Percentiles rank a stretch among this genome's conserved stretches.
Conservation (phyloP, 2,888 invertebrate species). For the Drosophila pseudotakahashii region DNA sequence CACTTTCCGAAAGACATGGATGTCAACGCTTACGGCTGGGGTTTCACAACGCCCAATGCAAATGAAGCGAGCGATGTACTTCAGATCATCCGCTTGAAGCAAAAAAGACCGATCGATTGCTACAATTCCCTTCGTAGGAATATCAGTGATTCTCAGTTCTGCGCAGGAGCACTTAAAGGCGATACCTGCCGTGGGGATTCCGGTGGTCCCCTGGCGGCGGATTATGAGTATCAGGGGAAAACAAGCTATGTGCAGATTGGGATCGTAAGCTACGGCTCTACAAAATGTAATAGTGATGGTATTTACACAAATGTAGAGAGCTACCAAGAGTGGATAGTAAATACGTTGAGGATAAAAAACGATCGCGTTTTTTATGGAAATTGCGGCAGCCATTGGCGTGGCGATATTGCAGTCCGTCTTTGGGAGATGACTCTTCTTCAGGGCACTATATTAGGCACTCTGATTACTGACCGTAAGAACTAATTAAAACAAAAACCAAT, state of each 20-base stretch:
- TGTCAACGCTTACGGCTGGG: not conserved
- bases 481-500: not conserved
- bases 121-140: too few species aligned
- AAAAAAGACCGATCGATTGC: not conserved
- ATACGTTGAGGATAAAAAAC: not conserved
- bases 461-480: not conserved
- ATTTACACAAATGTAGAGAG: not conserved
- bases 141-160: not conserved
- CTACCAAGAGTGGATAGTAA: not conserved
- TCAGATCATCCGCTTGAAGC: too few species aligned
- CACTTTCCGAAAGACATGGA: not conserved
- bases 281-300: not conserved
- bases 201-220: not conserved
- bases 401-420: not conserved
- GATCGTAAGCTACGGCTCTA: not conserved
- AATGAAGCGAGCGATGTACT: not conserved
- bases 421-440: not conserved
- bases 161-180: not conserved
- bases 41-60: rapidly evolving
- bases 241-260: not conserved
- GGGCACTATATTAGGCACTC: not conserved
- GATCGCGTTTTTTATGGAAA: not conserved
- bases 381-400: not conserved
- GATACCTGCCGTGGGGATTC: not conserved
- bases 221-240: not conserved